Percentiles rank a stretch among this genome's conserved stretches.
These are phyloP conservation scores for Columbina picui DNA, from an alignment of 2,113 vertebrate species.

Conservation along the genomic window DNA sequence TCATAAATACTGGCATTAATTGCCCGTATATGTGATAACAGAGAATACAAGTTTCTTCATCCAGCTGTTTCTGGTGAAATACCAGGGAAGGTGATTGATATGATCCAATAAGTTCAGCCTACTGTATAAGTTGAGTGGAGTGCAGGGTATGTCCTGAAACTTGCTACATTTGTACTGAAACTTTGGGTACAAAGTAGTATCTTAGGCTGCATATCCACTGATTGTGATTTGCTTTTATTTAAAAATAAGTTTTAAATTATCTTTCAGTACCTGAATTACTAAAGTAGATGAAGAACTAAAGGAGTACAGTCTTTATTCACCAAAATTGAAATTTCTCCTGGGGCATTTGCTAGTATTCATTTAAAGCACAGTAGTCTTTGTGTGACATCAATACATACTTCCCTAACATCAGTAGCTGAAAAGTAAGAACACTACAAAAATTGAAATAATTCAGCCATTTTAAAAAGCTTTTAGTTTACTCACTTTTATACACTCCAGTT, in stretches of 20 bases:
- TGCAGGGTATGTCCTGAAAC: not conserved
- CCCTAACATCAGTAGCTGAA: not conserved
- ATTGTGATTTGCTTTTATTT: not conserved
- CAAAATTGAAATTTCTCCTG: not conserved
- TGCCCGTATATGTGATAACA: not conserved
- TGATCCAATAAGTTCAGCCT: not conserved
- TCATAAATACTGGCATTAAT: not conserved
- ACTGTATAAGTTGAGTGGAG: not conserved
- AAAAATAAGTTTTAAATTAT: not conserved
- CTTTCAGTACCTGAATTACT: not conserved
- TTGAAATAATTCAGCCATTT: not conserved
- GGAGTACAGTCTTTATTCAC: not conserved
- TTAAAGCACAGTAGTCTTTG: not conserved
- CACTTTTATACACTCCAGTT: not conserved
- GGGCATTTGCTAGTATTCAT: not conserved
- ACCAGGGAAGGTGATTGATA: not conserved
- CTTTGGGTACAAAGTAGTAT: not conserved
- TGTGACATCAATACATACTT: not conserved
- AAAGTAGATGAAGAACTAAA: not conserved
- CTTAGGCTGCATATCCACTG: not conserved
- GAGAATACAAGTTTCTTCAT: not conserved
- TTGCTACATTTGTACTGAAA: not conserved
- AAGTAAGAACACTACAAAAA: not conserved
- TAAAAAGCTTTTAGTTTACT: not conserved
- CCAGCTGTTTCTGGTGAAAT: not conserved